Evolutionary conservation across 2,113 vertebrate genomes (phyloP).

Genomic region (Marcusenius ussheri): DNA sequence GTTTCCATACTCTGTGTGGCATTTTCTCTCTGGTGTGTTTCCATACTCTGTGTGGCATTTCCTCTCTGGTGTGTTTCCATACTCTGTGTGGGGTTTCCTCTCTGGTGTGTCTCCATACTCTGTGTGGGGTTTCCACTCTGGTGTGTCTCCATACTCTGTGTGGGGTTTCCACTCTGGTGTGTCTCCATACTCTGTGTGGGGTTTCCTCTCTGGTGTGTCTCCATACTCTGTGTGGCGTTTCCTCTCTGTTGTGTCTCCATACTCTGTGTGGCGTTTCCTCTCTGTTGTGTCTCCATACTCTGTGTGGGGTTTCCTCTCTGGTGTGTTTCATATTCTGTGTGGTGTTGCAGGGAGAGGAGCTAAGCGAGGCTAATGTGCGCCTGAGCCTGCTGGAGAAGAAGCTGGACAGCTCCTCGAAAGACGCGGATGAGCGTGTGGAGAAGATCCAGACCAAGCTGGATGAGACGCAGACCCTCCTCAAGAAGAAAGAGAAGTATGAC

Average conservation of each 20-base stretch:
- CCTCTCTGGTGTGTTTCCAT: neutral
- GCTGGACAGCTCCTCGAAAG: conserved; percentile 86
- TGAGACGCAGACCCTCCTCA: conserved; percentile 79
- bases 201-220: fast-evolving
- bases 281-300: neutral
- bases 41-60: neutral
- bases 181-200: neutral
- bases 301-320: neutral
- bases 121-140: neutral
- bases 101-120: neutral
- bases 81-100: neutral
- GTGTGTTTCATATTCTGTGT: neutral
- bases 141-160: neutral
- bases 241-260: neutral
- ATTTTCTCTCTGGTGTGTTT: neutral
- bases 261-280: neutral
- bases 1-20: neutral
- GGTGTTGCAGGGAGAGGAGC: conserved; percentile 75
- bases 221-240: neutral
- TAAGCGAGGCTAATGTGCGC: conserved; percentile 85
- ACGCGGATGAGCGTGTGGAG: conserved; percentile 85
- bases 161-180: neutral
- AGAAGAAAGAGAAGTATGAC: conserved; percentile 88
- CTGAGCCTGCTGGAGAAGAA: conserved; percentile 95
- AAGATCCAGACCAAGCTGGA: conserved; percentile 87